Evolutionary conservation across 2,888 invertebrate species (phyloP), one percentile per base, ranked within the genome.

Genomic region (Julus scanicus): DNA sequence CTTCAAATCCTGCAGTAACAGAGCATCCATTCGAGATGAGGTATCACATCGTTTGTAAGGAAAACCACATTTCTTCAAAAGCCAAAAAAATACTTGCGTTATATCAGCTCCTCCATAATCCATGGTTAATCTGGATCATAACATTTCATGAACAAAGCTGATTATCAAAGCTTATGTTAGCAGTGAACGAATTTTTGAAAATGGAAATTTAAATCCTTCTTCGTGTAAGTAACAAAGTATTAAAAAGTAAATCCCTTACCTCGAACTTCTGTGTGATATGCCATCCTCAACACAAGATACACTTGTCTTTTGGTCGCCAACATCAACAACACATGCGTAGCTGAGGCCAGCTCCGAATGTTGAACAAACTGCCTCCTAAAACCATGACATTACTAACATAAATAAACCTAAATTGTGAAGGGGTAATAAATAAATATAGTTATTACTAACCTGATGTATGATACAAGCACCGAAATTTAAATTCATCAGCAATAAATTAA

Each of bases 251-350:
- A 89, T 89, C 89, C 86, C 48, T 91, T 91, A 95, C 94, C 91
- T 94, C 0, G 98, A 97, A 90, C 96, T 95, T 90, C 96, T 95
- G 91, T 97, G 97, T 40, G 98, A 98, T 89, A 98, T 96, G 0
- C 98, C 98, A 93, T 98, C 98, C 93, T 98, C 98, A 0, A 98
- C 97, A 93, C 98, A 99, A 1, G 97, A 97, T 37, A 99, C 96
- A 0, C 98, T 97, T 0, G 97, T 97, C 93, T 98, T 98, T 92
- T 98, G 97, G 91, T 98, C 98, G 0, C 98, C 98, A 87, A 98
- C 95, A 92, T 98, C 98, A 0, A 99, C 96, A 0, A 98, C 97
- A 93, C 98, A 98, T 0, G 98, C 98, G 91, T 95, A 96, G 86
- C 95, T 95, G 20, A 96, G 92, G 15, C 97, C 97, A 29, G 96